Evolutionary conservation across 2,797 vertebrate genomes (phyloP), one percentile per base, ranked within the genome.

Genomic region (Channallabes apus): DNA sequence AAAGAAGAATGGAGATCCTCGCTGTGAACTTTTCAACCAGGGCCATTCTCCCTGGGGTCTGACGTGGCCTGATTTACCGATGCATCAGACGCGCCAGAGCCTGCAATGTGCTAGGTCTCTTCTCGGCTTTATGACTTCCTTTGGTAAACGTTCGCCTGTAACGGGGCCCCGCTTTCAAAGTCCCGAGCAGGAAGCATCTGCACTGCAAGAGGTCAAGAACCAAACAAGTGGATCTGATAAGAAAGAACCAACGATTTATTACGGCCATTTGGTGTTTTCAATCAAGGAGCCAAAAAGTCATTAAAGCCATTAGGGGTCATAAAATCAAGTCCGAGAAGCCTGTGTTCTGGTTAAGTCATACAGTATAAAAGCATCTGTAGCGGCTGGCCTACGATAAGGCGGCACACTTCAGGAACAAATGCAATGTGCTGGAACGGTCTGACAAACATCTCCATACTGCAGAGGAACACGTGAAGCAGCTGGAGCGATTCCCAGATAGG

Each of bases 51-150:
- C 81, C 82, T 72, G 14, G 86, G 73, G 83, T 84, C 82, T 85
- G 72, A 87, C 84, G 75, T 83, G 75, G 61, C 35, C 77, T 91
- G 91, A 90, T 92, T 90, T 91, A 90, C 85, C 17, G 81, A 82
- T 68, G 59, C 78, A 84, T 88, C 87, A 86, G 72, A 61, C 81
- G 29, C 59, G 24, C 62, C 72, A 35, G 68, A 82, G 72, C 82
- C 77, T 14, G 81, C 86, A 84, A 83, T 81, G 69, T 65, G 86
- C 86, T 87, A 87, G 75, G 41, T 29, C 77, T 88, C 83, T 32
- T 75, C 82, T 15, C 72, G 84, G 77, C 87, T 91, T 88, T 86
- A 85, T 86, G 86, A 85, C 88, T 87, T 91, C 86, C 85, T 84
- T 88, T 85, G 61, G 82, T 88, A 88, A 89, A 90, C 90, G 90